Evolutionary conservation across 30 jellyfish, hydroid and myxozoan genomes (phyloP).

Genomic region (Sanderia malayensis): DNA sequence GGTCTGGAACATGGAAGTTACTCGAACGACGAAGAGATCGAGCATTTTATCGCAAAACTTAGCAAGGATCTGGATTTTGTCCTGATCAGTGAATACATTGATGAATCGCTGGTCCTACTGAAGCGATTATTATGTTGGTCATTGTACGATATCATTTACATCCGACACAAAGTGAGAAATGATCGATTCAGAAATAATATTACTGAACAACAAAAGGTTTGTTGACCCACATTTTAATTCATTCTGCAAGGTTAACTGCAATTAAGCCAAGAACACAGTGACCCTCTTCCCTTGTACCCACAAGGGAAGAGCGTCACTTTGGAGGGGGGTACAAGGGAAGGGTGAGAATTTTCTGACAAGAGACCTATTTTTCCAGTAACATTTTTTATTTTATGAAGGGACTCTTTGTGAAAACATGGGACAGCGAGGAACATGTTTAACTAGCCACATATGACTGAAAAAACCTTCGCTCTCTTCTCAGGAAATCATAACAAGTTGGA

Average conservation of each 20-base stretch:
- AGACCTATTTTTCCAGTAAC: neutral
- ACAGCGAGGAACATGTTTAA: neutral
- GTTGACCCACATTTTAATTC: neutral
- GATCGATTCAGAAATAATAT: slow-evolving; percentile 17
- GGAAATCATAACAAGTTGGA: slow-evolving; percentile 65
- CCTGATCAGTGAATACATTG: slow-evolving; percentile 71
- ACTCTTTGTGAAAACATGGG: neutral
- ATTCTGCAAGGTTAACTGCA: neutral
- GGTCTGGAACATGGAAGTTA: slow-evolving; percentile 60
- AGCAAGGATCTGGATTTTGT: slow-evolving; percentile 60
- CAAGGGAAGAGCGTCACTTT: neutral
- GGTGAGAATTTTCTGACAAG: no score
- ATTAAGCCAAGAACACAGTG: neutral
- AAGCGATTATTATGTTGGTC: slow-evolving; percentile 88
- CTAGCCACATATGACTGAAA: neutral
- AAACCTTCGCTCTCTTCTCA: neutral
- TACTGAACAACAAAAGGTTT: slow-evolving; percentile 47
- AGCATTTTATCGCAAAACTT: slow-evolving; percentile 29
- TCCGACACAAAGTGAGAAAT: slow-evolving; percentile 42
- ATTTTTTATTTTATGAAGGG: no score
- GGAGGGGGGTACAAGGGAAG: no score
- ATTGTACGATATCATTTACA: slow-evolving; percentile 74
- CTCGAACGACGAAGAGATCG: slow-evolving; percentile 35
- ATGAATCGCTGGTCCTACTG: slow-evolving; percentile 78
- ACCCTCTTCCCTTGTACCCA: neutral